A percentile compares a stretch with the other conserved stretches of the same genome.
Evolutionary conservation across 2,888 invertebrate genomes (phyloP).

Genomic region (Nephrotoma guestfalica): DNA sequence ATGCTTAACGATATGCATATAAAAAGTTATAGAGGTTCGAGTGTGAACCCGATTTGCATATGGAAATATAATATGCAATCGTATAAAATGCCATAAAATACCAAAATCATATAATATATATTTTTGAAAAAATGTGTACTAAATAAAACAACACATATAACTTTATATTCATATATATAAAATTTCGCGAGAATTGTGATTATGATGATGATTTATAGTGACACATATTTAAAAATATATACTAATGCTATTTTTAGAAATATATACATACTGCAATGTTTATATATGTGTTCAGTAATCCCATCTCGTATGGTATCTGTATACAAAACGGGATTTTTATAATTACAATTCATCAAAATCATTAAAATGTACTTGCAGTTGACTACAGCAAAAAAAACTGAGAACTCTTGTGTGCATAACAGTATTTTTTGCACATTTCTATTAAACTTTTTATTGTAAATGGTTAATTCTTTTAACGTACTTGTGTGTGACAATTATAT

Average conservation of each 20-base stretch:
- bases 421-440: neutral
- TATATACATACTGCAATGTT: neutral
- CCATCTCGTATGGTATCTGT: neutral
- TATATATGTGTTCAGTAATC: neutral
- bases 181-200: constrained; percentile 3
- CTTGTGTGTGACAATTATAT: neutral
- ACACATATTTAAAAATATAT: neutral
- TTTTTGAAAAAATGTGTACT: neutral
- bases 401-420: neutral
- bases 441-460: neutral
- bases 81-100: neutral
- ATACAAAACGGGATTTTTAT: neutral
- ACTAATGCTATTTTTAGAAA: neutral
- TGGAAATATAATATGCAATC: neutral
- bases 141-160: neutral
- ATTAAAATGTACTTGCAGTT: neutral
- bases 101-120: neutral
- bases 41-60: neutral
- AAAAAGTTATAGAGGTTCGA: neutral
- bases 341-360: neutral
- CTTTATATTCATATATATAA: neutral
- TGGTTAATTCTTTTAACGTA: neutral
- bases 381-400: neutral
- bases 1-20: too few relatives aligned
- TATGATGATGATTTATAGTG: constrained; percentile 6